Base-by-base conservation (phyloP, 2,113 vertebrate species). In the Henicopernis longicauda region DNA sequence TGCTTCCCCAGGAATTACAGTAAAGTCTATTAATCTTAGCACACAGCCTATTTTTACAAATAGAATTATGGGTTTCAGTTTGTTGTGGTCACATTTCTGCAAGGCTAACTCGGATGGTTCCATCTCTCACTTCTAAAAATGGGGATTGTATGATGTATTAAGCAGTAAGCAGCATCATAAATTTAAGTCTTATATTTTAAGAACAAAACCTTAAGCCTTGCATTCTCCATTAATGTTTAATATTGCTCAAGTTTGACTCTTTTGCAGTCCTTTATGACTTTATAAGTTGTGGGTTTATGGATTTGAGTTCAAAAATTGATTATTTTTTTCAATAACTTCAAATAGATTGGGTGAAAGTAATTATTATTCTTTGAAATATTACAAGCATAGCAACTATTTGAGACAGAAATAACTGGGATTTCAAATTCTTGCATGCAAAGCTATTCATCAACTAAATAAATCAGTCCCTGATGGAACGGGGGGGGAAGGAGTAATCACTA, bases 341-440 rank as follows among this genome's bases (percentile, higher is more conserved):
- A 69, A 87, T 89, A 86, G 38, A 85, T 89, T 52, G 87, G 44
- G 61, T 87, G 91, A 90, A 96, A 93, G 74, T 91, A 89, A 78
- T 96, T 96, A 85, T 86, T 95, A 65, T 82, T 93, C 63, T 89
- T 87, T 84, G 73, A 94, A 96, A 85, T 95, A 87, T 94, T 95
- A 77, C n/a, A 96, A 95, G 45, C 54, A 34, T 73, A 83, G 89
- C 66, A 73, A 66, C 52, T 86, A 49, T 92, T 82, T 89, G 57
- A 76, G 70, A 69, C 86, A 85, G 78, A 93, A 96, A 82, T 89
- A 95, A 85, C 74, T 61, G 54, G 6, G 66, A 76, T 87, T 95
- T 96, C 78, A 82, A 52, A 87, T 91, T 94, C 73, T 85, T 94
- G 55, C 81, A 77, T 62, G 62, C 81, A 91, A 72, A 95, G 73